Conservation (phyloP, 2,888 invertebrate species). For the Lissocephala sabroskyi region DNA sequence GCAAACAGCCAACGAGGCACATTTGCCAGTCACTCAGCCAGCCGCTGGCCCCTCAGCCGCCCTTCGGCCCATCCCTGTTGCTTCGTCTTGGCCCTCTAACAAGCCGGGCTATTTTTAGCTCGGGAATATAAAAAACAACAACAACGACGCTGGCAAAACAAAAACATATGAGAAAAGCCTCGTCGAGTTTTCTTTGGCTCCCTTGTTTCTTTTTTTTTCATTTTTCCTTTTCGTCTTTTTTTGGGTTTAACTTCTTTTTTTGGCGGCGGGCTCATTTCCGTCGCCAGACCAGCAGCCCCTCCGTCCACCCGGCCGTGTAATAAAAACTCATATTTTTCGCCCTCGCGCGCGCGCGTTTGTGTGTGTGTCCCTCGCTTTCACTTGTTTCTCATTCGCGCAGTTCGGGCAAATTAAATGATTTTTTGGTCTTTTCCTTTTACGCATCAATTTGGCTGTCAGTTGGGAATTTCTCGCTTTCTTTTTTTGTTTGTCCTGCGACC, state of each 20-base stretch:
- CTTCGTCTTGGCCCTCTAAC: constrained; percentile 53
- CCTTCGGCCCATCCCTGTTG: not conserved
- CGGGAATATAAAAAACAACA: constrained; percentile 22
- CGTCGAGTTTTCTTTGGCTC: constrained; percentile 1
- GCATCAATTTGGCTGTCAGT: constrained; percentile 22
- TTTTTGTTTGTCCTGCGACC: constrained; percentile 10
- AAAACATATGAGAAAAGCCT: not conserved
- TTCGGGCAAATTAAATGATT: constrained; percentile 56
- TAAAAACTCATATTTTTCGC: constrained; percentile 59
- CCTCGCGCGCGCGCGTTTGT: constrained; percentile 10
- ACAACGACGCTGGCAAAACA: no score
- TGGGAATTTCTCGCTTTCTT: not conserved
- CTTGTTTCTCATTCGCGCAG: not conserved
- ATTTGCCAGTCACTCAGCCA: not conserved
- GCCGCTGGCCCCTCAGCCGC: not conserved
- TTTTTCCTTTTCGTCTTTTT: constrained; percentile 26
- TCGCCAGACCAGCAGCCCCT: no score
- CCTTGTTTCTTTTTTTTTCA: constrained; percentile 5
- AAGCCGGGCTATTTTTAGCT: constrained; percentile 57
- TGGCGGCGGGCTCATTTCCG: not conserved
- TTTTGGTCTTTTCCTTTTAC: constrained; percentile 36
- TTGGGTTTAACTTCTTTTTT: constrained; percentile 11
- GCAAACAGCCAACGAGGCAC: not conserved
- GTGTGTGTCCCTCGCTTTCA: not conserved
- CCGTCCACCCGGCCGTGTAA: constrained; percentile 23